Base-by-base conservation (phyloP, 23 tunicate species). In the Styela clava region DNA sequence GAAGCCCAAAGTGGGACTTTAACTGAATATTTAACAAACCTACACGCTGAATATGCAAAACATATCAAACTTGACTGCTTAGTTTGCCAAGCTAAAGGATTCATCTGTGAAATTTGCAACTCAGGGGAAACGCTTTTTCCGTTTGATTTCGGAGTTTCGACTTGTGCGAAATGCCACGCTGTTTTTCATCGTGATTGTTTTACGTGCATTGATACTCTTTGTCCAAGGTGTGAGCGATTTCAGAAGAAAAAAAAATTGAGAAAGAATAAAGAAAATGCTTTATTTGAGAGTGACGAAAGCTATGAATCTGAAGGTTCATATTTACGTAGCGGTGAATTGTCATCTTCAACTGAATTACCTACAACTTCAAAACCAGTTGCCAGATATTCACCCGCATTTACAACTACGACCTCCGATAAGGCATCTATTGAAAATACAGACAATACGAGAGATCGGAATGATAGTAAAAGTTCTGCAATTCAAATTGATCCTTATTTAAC, bases 71-170 rank as follows among this genome's bases (percentile, higher is more conserved):
- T 87, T 0, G 96, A 90, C 68, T 95, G 99, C 68, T 20, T 82
- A 69, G 32, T 62, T 25, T 92, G 97, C 35, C 97, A 92, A 74
- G 97, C 87, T 16, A 92, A 94, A 82, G 99, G 99, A 16, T 95
- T 95, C 69, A 84, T 89, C 37, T 95, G 99, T 63, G 99, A 90
- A 64, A 82, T 95, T 51, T 95, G 99, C 84, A 90, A 90, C 62
- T 68, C 83, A 21, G 96, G 96, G 0, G 88, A 95, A 74, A 74
- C 86, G 27, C 83, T 95, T 2, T 95, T 83, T 80, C 96, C 99
- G 1, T 95, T 95, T 80, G 98, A 94, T 76, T 9, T 64, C 1
- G 68, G 88, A 32, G 90, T 83, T 68, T 74, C 98, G 12, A 76
- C 63, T 51, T 94, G 98, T 69, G 22, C 83, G 16, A 88, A 85